These are phyloP conservation scores for Gorsachius goisagi DNA, from an alignment of 2,113 vertebrate genomes.

Conservation along the genomic window DNA sequence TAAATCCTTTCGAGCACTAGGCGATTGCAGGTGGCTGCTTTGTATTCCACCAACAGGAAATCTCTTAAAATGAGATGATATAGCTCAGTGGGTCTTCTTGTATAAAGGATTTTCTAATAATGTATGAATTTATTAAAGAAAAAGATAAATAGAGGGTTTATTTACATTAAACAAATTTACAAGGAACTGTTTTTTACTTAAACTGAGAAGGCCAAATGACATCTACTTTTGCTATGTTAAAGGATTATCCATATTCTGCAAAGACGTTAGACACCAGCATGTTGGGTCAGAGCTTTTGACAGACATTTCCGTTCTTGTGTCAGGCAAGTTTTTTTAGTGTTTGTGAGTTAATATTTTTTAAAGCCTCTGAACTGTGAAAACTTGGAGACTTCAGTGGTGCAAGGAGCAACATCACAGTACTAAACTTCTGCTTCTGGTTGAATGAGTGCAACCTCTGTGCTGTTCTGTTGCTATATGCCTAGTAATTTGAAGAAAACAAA, in stretches of 20 bases:
- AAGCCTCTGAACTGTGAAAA: background rate
- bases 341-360: background rate
- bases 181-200: conserved; percentile 7
- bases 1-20: conserved; percentile 72
- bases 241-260: background rate
- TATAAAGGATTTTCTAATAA: conserved; percentile 73
- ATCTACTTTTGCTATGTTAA: background rate
- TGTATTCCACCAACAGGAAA: conserved; percentile 76
- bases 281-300: background rate
- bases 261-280: background rate
- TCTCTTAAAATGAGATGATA: conserved; percentile 74
- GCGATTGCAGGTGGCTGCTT: conserved; percentile 75
- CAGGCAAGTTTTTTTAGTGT: background rate
- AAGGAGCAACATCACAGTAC: background rate
- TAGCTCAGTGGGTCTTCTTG: conserved; percentile 68
- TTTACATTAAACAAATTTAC: conserved; percentile 74
- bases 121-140: conserved; percentile 73
- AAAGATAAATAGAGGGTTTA: conserved; percentile 71
- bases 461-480: background rate
- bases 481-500: background rate
- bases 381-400: background rate
- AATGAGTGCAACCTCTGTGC: background rate
- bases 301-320: background rate
- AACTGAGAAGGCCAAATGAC: background rate
- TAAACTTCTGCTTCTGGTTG: background rate